phyloP scores from a whole-genome alignment of 2,797 vertebrate genomes.

The Enteromius treurensis region DNA sequence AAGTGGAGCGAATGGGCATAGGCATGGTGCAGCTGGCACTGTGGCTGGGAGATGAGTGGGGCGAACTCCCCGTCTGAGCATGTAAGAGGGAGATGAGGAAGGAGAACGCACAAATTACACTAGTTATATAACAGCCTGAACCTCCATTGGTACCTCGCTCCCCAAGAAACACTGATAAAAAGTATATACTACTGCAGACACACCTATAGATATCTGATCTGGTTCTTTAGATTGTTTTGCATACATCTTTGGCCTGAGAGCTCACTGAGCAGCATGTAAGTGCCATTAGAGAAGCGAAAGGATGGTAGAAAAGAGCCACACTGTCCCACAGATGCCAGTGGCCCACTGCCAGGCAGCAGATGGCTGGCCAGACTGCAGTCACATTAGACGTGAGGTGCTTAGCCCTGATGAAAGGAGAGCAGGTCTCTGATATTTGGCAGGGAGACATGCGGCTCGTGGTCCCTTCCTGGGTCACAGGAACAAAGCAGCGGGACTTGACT shows the following conservation, averaged over 20 bases:
- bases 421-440: slow-evolving; percentile 68
- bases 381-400: slow-evolving; percentile 73
- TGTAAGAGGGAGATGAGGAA: slow-evolving; percentile 62
- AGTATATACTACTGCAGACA: slow-evolving; percentile 15
- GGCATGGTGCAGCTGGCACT: slow-evolving; percentile 88
- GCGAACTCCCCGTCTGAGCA: slow-evolving; percentile 89
- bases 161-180: slow-evolving; percentile 24
- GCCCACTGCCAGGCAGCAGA: slow-evolving; percentile 82
- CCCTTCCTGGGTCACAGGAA: slow-evolving; percentile 44
- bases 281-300: slow-evolving; percentile 50
- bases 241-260: slow-evolving; percentile 39
- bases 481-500: slow-evolving; percentile 38
- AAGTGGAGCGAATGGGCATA: slow-evolving; percentile 90
- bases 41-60: slow-evolving; percentile 91
- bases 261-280: slow-evolving; percentile 50
- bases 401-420: slow-evolving; percentile 72
- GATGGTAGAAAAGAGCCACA: slow-evolving; percentile 66
- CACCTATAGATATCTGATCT: slow-evolving; percentile 40
- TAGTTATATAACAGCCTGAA: slow-evolving; percentile 35
- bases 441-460: slow-evolving; percentile 43
- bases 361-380: slow-evolving; percentile 75
- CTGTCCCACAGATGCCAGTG: slow-evolving; percentile 70
- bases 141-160: slow-evolving; percentile 15
- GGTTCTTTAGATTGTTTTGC: slow-evolving; percentile 23
- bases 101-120: not conserved